Conservation (phyloP, 2,888 invertebrate species). For the Pandemis cinnamomeana region DNA sequence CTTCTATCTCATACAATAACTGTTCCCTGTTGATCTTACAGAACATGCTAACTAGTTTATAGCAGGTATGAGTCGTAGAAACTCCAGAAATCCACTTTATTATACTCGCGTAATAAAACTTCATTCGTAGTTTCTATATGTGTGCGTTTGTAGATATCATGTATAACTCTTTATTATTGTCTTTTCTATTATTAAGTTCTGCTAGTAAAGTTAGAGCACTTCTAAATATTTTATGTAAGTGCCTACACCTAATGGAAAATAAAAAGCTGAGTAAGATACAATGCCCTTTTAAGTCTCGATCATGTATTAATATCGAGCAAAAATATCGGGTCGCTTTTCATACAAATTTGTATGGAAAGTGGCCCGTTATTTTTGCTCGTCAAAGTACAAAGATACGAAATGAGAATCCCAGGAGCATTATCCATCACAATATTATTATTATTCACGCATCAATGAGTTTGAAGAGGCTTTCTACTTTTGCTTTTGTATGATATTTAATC, state of each 20-base stretch:
- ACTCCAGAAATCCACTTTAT: conserved; percentile 14
- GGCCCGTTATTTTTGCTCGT: too few species aligned
- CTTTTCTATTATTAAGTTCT: neutral
- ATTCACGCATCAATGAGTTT: conserved; percentile 1
- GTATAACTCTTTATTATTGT: too few species aligned
- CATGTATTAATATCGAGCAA: neutral
- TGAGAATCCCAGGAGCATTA: conserved; percentile 2
- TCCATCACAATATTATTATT: conserved; percentile 10
- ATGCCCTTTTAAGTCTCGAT: neutral
- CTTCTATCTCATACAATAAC: neutral
- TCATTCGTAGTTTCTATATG: conserved; percentile 1
- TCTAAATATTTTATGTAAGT: neutral
- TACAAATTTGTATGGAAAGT: too few species aligned
- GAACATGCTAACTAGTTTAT: conserved; percentile 12
- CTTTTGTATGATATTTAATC: conserved; percentile 20
- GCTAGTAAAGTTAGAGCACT: neutral
- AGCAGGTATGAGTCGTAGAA: conserved; percentile 10
- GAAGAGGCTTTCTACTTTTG: neutral
- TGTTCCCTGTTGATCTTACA: neutral
- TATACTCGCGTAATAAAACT: conserved; percentile 8
- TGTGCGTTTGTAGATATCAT: too few species aligned
- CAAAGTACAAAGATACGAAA: neutral
- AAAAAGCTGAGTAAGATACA: conserved; percentile 1
- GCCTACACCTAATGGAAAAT: neutral
- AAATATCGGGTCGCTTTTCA: too few species aligned